Percentiles rank a stretch among this genome's conserved stretches.
Evolutionary conservation across 2,797 vertebrate genomes (phyloP).

Genomic region (Malacoraja senta): DNA sequence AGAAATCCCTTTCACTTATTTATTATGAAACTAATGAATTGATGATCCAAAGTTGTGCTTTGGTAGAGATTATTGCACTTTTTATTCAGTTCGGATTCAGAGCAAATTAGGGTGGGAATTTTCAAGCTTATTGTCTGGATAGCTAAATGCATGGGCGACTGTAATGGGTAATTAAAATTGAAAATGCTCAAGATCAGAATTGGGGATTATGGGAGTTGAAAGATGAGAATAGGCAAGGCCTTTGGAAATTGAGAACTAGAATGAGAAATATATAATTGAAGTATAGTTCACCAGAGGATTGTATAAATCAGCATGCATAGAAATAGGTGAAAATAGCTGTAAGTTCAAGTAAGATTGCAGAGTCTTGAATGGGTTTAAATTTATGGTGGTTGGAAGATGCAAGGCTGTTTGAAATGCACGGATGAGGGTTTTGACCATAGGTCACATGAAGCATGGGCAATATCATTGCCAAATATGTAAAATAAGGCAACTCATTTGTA

Average conservation of each 20-base stretch:
- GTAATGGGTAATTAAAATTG: neutral
- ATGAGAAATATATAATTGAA: neutral
- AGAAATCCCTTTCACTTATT: neutral
- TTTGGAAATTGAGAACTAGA: neutral
- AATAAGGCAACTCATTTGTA: too few relatives aligned
- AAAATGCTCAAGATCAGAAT: neutral
- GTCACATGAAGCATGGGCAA: neutral
- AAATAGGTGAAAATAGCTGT: neutral
- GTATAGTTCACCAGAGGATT: neutral
- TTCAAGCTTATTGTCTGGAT: too few relatives aligned
- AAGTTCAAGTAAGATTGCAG: neutral
- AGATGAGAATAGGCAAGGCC: neutral
- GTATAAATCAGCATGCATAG: neutral
- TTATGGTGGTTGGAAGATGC: too few relatives aligned
- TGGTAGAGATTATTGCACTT: neutral
- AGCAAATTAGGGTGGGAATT: too few relatives aligned
- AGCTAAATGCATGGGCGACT: too few relatives aligned
- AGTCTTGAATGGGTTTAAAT: neutral
- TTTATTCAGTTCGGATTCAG: too few relatives aligned
- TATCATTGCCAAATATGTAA: too few relatives aligned
- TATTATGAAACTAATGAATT: neutral
- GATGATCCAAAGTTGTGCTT: neutral
- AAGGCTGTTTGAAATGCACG: neutral
- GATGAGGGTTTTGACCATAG: neutral
- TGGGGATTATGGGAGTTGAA: neutral